Conservation (phyloP, 2,888 invertebrate genomes). For the Macropis europaea region DNA sequence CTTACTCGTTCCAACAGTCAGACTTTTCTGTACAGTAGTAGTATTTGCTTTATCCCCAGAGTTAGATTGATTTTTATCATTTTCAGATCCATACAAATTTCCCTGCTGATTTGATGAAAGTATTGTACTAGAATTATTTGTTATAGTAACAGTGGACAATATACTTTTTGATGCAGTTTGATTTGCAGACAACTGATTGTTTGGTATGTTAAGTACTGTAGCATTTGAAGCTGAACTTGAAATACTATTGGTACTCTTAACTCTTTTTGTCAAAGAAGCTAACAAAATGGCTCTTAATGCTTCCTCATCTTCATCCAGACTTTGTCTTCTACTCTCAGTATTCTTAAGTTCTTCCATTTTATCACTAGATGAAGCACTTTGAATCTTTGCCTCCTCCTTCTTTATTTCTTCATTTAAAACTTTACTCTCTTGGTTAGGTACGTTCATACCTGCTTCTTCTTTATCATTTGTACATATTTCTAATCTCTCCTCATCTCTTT, state of each 20-base stretch:
- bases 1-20: neutral
- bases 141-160: neutral
- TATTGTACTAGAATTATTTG: neutral
- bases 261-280: slow-evolving; percentile 72
- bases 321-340: slow-evolving; percentile 60
- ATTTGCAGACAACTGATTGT: neutral
- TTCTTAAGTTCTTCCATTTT: neutral
- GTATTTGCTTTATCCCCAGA: neutral
- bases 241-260: slow-evolving; percentile 22
- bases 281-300: slow-evolving; percentile 71
- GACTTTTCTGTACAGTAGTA: neutral
- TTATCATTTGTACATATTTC: neutral
- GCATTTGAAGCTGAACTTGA: neutral
- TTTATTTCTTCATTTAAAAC: neutral
- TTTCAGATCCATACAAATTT: slow-evolving; percentile 9
- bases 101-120: neutral
- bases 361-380: neutral
- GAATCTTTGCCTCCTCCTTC: neutral
- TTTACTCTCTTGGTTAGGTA: neutral
- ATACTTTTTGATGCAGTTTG: neutral
- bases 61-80: slow-evolving; percentile 19
- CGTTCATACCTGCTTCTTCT: neutral
- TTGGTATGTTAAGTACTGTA: neutral
- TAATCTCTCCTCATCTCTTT: no score
- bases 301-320: slow-evolving; percentile 77